A percentile compares a stretch with the other conserved stretches of the same genome.
These are phyloP conservation scores for Calcarius lapponicus DNA, from an alignment of 2,797 vertebrate species.

Conservation along the genomic window DNA sequence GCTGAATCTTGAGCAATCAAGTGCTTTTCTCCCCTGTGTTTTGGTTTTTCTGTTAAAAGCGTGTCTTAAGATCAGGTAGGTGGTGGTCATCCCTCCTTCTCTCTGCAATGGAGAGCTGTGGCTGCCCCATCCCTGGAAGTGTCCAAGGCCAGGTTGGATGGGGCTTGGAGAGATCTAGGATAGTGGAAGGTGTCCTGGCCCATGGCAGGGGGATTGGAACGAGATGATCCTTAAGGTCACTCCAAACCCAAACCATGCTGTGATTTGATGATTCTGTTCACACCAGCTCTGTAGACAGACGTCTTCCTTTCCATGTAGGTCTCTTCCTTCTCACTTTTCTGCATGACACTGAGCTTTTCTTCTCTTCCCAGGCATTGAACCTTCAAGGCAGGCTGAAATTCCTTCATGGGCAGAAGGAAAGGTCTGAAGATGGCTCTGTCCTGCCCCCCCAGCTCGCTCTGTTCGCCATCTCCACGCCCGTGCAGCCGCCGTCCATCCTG, in stretches of 20 bases:
- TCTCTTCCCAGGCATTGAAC: conserved; percentile 66
- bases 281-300: background rate
- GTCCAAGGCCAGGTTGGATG: background rate
- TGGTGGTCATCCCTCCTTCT: background rate
- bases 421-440: background rate
- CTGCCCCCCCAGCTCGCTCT: conserved; percentile 66
- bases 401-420: conserved; percentile 46
- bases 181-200: background rate
- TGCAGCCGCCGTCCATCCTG: conserved; percentile 68
- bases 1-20: background rate
- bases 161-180: background rate
- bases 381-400: conserved; percentile 74
- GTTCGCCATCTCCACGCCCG: conserved; percentile 70
- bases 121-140: background rate
- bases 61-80: background rate
- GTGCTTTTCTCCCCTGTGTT: background rate
- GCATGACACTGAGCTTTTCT: background rate
- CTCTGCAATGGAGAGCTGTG: background rate
- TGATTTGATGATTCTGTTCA: background rate
- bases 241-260: background rate
- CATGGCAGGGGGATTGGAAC: background rate
- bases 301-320: background rate
- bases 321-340: background rate
- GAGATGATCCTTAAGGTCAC: background rate
- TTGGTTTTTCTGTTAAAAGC: background rate